Base-by-base conservation (phyloP, 2,888 invertebrate species). In the Ochropacha duplaris region DNA sequence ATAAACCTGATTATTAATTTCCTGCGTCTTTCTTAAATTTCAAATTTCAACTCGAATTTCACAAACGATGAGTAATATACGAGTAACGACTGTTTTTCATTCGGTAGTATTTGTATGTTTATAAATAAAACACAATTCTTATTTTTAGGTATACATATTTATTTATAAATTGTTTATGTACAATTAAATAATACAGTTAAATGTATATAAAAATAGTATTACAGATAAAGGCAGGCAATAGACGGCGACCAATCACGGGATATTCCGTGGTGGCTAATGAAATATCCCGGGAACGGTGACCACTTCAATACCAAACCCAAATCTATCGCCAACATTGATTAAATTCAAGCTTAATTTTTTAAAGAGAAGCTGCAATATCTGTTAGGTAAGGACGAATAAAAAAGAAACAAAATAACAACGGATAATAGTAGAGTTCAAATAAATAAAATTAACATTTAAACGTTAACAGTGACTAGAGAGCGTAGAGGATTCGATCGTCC, bases 141-240 rank as follows among this genome's bases (percentile, higher is more conserved):
- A 84, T 86, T 90, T 89, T 90, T 87, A 84, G 79, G 85, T 90
- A 91, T 91, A 91, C 86, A 91, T 91, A 92, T 92, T 91, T 92
- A 91, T 92, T 92, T 82, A 87, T 91, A 91, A 91, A 89, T 91
- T 89, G 87, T 83, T 89, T 92, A 92, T 92, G 87, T 92, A 92
- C 92, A 92, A 90, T 90, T 90, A 86, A 89, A 90, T 89, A 88
- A 86, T 89, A 89, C 83, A 87, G 87, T 91, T 90, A 88, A 84
- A 81, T 86, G 84, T 87, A 88, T 87, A 90, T 87, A 90, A 90
- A 90, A 91, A 89, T 87, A 88, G 84, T 89, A 81, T 83, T 82
- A 83, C 68, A 82, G 84, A 80, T 69, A 74, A 65, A 66, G 76
- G 65, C 69, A 71, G 68, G 72, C 57, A 55, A 57, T 52, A 24